These are phyloP conservation scores for Dryobotodes eremita DNA, from an alignment of 2,888 invertebrate genomes.

Conservation along the genomic window DNA sequence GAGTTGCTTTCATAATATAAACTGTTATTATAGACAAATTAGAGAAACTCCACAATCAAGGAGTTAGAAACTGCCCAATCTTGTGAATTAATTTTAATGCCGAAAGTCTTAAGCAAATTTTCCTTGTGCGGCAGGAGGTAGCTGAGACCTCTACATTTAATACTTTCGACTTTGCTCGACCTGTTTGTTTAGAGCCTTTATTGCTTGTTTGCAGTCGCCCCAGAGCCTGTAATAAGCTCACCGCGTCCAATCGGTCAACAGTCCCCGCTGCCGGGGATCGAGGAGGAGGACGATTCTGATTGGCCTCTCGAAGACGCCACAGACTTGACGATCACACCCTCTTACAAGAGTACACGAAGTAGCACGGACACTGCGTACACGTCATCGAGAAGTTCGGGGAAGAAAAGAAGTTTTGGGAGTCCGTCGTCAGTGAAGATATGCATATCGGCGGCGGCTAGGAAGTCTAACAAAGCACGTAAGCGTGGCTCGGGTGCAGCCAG, in stretches of 20 bases:
- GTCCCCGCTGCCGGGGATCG: conserved; percentile 95
- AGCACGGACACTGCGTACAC: conserved; percentile 89
- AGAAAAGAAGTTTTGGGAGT: conserved; percentile 89
- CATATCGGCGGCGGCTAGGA: conserved; percentile 90
- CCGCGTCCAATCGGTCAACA: conserved; percentile 92
- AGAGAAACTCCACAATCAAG: conserved; percentile 64
- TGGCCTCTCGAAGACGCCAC: conserved; percentile 89
- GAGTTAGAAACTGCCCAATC: conserved; percentile 67
- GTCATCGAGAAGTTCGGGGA: conserved; percentile 88
- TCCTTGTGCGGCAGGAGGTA: conserved; percentile 62
- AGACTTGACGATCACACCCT: conserved; percentile 88
- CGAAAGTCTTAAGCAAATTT: conserved; percentile 75
- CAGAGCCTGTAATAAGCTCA: conserved; percentile 89
- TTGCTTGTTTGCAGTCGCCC: conserved; percentile 89
- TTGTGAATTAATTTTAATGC: conserved; percentile 66
- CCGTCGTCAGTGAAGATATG: conserved; percentile 92
- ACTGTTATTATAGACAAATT: conserved; percentile 57
- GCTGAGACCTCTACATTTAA: conserved; percentile 43
- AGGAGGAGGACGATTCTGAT: conserved; percentile 95
- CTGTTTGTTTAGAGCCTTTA: conserved; percentile 75
- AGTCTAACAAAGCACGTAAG: conserved; percentile 89
- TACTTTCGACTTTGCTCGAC: conserved; percentile 41
- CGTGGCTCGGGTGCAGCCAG: conserved; percentile 85
- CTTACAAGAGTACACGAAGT: conserved; percentile 89
- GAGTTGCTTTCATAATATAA: not conserved